Conservation (phyloP, 2,113 vertebrate species). For the Perognathus longimembris region DNA sequence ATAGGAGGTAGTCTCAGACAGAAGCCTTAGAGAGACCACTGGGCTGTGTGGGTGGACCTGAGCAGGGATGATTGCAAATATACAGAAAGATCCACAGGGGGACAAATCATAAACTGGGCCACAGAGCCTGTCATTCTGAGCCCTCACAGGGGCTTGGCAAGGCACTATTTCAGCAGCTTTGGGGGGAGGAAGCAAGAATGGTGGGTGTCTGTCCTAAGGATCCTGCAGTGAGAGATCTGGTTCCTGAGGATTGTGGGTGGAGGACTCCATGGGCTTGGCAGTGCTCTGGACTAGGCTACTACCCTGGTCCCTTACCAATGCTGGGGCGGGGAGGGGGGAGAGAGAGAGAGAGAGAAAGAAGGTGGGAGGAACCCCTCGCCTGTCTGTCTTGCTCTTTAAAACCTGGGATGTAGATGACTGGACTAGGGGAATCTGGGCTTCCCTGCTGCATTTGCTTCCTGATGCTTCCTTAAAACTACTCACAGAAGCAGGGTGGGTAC, state of each 20-base stretch:
- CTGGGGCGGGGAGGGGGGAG: neutral
- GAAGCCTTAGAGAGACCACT: neutral
- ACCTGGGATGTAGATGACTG: too few relatives aligned
- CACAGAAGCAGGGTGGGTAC: too few relatives aligned
- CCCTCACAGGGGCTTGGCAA: neutral
- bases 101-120: neutral
- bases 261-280: fast-evolving
- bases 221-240: neutral
- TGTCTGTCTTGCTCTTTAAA: too few relatives aligned
- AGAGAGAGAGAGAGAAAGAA: too few relatives aligned
- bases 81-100: neutral
- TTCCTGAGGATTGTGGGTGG: neutral
- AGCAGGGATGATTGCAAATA: neutral
- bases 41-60: neutral
- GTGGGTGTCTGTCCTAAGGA: neutral
- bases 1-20: neutral
- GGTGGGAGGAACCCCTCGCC: too few relatives aligned
- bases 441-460: neutral
- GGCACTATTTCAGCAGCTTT: too few relatives aligned
- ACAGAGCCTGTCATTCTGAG: too few relatives aligned
- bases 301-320: neutral
- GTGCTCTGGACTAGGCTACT: neutral
- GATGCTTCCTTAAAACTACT: neutral
- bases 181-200: neutral
- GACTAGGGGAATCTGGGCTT: neutral